These are phyloP conservation scores for Neolamprologus hecqui DNA, from an alignment of 2,113 vertebrate species.

Conservation along the genomic window DNA sequence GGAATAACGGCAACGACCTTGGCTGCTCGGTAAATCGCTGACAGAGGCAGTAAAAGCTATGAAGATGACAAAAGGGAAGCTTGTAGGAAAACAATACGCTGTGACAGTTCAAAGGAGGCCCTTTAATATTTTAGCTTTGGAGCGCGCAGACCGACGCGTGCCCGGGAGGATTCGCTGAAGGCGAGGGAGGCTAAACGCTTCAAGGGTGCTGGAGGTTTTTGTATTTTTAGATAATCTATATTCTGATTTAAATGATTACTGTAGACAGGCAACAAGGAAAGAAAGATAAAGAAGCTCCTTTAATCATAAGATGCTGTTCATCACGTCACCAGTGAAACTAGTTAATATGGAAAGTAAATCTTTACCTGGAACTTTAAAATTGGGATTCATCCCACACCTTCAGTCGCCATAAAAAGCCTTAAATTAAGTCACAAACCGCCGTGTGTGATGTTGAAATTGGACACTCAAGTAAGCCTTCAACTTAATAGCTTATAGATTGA, in stretches of 20 bases:
- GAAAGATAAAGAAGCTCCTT: background rate
- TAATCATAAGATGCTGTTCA: background rate
- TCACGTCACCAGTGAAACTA: rapidly evolving
- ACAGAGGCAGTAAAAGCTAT: constrained; percentile 59
- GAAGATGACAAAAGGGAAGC: constrained; percentile 59
- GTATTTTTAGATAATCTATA: background rate
- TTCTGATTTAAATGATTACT: background rate
- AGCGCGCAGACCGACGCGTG: background rate
- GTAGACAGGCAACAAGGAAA: background rate
- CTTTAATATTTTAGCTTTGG: constrained; percentile 56
- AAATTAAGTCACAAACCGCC: background rate
- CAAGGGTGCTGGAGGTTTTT: background rate
- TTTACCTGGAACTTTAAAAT: background rate
- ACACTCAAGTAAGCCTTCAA: background rate
- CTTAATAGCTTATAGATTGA: constrained; percentile 24
- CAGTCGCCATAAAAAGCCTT: background rate
- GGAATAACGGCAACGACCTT: constrained; percentile 61
- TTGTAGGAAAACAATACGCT: constrained; percentile 63
- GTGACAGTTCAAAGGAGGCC: constrained; percentile 65
- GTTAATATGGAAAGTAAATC: rapidly evolving
- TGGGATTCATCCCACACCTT: background rate
- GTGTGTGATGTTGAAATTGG: background rate
- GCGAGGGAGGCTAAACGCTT: constrained; percentile 14
- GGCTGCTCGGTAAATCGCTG: constrained; percentile 65
- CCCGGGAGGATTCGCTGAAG: background rate